Evolutionary conservation across 2,888 invertebrate genomes (phyloP).

Genomic region (Pegoplata infirma): DNA sequence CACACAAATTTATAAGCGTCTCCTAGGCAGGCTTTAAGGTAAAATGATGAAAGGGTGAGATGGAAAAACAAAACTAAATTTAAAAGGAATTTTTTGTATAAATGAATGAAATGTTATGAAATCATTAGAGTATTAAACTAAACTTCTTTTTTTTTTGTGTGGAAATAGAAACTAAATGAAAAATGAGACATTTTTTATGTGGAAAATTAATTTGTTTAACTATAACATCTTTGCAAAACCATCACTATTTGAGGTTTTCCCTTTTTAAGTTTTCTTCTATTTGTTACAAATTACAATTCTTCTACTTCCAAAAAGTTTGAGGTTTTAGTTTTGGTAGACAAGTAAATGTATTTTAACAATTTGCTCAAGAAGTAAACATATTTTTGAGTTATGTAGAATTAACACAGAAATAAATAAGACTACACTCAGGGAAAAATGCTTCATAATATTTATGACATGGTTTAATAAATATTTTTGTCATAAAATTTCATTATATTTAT

Average conservation of each 20-base stretch:
- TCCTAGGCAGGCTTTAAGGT: background rate
- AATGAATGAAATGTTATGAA: background rate
- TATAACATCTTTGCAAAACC: slow-evolving; percentile 47
- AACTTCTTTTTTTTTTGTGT: background rate
- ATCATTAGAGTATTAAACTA: background rate
- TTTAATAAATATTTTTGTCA: too few relatives aligned
- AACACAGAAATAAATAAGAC: too few relatives aligned
- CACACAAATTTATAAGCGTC: slow-evolving; percentile 66
- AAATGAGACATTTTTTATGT: slow-evolving; percentile 59
- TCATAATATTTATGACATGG: too few relatives aligned
- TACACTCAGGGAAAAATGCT: too few relatives aligned
- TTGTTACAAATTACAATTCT: slow-evolving; percentile 49
- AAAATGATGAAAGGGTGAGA: background rate
- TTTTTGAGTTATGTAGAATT: too few relatives aligned
- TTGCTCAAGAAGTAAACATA: too few relatives aligned
- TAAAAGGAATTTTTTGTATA: background rate
- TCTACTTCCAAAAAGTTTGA: slow-evolving; percentile 7
- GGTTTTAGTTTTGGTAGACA: slow-evolving; percentile 24
- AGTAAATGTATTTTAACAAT: background rate
- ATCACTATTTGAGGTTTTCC: slow-evolving; percentile 48
- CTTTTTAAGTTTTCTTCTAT: background rate
- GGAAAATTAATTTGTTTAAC: slow-evolving; percentile 58
- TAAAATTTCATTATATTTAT: too few relatives aligned
- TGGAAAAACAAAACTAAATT: background rate
- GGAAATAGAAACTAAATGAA: too few relatives aligned